A percentile compares a stretch with the other conserved stretches of the same genome.
phyloP scores from a whole-genome alignment of 2,113 vertebrate genomes.

The Caretta caretta region DNA sequence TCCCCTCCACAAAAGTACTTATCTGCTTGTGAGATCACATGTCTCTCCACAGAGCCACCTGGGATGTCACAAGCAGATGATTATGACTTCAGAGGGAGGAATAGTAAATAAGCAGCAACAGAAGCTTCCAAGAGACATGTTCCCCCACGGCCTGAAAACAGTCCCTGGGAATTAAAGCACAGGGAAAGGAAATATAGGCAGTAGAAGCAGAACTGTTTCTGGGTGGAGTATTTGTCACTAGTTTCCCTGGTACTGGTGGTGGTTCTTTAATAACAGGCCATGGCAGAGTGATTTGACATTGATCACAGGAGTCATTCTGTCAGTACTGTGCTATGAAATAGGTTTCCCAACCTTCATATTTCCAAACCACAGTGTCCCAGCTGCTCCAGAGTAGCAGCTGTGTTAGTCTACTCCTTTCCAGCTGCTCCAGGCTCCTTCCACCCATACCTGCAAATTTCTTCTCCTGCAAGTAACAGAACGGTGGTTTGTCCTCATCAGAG shows the following conservation, averaged over 20 bases:
- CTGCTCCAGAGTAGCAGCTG: fast-evolving
- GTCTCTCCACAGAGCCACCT: neutral
- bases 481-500: neutral
- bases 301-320: neutral
- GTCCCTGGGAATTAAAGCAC: neutral
- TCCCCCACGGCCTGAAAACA: neutral
- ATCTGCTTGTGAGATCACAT: neutral
- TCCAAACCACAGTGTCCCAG: neutral
- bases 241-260: neutral
- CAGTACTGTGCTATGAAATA: neutral
- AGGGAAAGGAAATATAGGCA: neutral
- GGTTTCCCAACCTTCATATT: fast-evolving
- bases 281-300: neutral
- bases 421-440: fast-evolving
- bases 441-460: neutral
- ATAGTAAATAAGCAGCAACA: neutral
- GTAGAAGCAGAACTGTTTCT: neutral
- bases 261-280: neutral
- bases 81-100: neutral
- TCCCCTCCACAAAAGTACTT: neutral
- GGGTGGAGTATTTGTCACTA: neutral
- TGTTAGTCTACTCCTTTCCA: neutral
- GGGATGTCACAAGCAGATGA: neutral
- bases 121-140: neutral
- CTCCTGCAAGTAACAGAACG: fast-evolving